These are phyloP conservation scores for Astropecten irregularis DNA, from an alignment of 53 echinoderm and acorn worm genomes.

Conservation along the genomic window DNA sequence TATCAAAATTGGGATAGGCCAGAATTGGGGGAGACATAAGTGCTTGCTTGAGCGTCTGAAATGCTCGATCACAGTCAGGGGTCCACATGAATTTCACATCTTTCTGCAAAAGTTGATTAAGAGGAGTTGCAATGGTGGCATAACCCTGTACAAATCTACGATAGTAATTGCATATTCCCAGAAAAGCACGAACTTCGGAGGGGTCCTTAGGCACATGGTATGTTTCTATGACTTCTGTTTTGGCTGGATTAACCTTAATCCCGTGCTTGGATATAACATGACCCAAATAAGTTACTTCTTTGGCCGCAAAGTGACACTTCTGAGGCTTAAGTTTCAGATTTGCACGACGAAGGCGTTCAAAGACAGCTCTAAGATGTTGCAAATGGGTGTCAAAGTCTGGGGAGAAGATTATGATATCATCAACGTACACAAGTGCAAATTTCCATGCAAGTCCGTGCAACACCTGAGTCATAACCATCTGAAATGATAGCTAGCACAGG, in stretches of 20 bases:
- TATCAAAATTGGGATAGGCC: constrained; percentile 36
- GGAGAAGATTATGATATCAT: constrained; percentile 34
- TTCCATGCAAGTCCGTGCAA: constrained; percentile 54
- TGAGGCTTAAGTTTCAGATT: background rate
- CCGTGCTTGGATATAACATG: too few species aligned
- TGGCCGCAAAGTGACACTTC: background rate
- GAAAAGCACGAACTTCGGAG: background rate
- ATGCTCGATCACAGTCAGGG: constrained; percentile 41
- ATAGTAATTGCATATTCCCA: background rate
- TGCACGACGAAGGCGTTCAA: background rate
- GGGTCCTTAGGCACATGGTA: background rate
- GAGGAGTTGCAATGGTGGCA: background rate
- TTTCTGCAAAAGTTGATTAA: background rate
- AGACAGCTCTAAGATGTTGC: background rate
- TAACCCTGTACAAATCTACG: background rate
- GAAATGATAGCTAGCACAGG: too few species aligned
- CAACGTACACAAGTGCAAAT: constrained; percentile 57
- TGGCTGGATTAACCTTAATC: too few species aligned
- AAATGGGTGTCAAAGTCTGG: constrained; percentile 2
- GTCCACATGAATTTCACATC: constrained; percentile 4
- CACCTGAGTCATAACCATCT: too few species aligned
- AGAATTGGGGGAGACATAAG: constrained; percentile 34
- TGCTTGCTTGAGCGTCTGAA: constrained; percentile 34
- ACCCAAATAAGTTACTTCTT: too few species aligned
- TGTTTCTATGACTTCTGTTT: too few species aligned